Conservation (phyloP, 1,140 invertebrate genomes). For the Branchinecta lynchi region DNA sequence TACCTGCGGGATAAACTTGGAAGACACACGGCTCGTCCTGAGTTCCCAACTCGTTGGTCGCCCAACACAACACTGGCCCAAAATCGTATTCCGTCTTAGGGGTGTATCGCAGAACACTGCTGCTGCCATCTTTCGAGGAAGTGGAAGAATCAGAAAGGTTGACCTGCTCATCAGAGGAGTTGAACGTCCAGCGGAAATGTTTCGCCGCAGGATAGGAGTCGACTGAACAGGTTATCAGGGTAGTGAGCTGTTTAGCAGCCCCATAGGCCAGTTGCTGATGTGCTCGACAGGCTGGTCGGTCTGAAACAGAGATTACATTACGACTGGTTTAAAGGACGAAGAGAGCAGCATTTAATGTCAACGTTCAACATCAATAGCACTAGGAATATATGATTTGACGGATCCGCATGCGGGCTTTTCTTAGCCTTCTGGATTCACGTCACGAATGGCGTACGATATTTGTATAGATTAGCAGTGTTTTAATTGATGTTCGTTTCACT, state of each 20-base stretch:
- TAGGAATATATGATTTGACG: too few species aligned
- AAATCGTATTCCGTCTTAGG: constrained; percentile 28
- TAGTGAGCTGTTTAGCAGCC: constrained; percentile 18
- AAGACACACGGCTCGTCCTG: constrained; percentile 30
- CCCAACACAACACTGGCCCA: constrained; percentile 32
- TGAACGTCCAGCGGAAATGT: constrained; percentile 24
- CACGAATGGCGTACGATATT: too few species aligned
- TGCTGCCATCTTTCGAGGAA: constrained; percentile 24
- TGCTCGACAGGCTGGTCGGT: constrained; percentile 62
- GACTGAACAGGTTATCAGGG: constrained; percentile 24
- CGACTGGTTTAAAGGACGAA: too few species aligned
- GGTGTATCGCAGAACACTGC: constrained; percentile 27
- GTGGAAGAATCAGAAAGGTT: constrained; percentile 22
- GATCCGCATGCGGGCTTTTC: too few species aligned
- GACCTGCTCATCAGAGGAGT: constrained; percentile 22
- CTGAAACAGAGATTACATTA: constrained; percentile 35
- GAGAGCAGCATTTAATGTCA: too few species aligned
- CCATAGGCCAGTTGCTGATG: constrained; percentile 41
- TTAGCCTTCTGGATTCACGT: too few species aligned
- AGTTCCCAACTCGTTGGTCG: constrained; percentile 27
- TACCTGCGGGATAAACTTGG: constrained; percentile 30
- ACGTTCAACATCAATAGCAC: too few species aligned
- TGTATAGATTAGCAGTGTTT: too few species aligned
- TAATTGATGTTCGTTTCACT: too few species aligned
- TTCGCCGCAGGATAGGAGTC: constrained; percentile 24